Percentiles rank a stretch among this genome's conserved stretches.
phyloP scores from a whole-genome alignment of 2,113 vertebrate species.

The Labrus mixtus region DNA sequence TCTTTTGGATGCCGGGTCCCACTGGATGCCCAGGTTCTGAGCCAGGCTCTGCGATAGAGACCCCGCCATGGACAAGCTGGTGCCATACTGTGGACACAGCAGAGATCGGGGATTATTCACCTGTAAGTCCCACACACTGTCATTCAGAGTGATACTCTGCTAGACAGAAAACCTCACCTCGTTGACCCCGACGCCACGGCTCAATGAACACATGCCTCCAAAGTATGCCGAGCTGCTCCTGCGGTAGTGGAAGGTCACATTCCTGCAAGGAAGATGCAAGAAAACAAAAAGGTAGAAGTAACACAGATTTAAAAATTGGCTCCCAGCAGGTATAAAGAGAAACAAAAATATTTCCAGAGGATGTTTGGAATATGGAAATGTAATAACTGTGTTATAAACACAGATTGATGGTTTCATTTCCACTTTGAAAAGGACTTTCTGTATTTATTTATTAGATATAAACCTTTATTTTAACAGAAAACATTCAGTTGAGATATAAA shows the following conservation, averaged over 20 bases:
- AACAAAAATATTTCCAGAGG: no score
- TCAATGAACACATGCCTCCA: slow-evolving; percentile 92
- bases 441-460: no score
- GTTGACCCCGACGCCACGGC: slow-evolving; percentile 94
- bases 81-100: slow-evolving; percentile 88
- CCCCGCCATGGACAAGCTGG: slow-evolving; percentile 88
- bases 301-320: background rate
- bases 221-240: slow-evolving; percentile 95
- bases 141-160: background rate
- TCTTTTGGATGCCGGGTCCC: slow-evolving; percentile 92
- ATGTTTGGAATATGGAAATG: no score
- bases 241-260: slow-evolving; percentile 95
- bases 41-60: slow-evolving; percentile 94
- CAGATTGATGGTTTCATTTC: no score
- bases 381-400: no score
- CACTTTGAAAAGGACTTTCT: no score
- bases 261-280: slow-evolving; percentile 79
- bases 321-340: no score
- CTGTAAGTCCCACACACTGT: slow-evolving; percentile 1
- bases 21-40: slow-evolving; percentile 97
- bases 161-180: slow-evolving; percentile 86
- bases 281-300: slow-evolving; percentile 14
- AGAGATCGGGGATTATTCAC: slow-evolving; percentile 40
- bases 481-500: no score
- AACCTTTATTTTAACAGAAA: no score